Base-by-base conservation (phyloP, 2,888 invertebrate genomes). In the Pharmacophagus antenor region DNA sequence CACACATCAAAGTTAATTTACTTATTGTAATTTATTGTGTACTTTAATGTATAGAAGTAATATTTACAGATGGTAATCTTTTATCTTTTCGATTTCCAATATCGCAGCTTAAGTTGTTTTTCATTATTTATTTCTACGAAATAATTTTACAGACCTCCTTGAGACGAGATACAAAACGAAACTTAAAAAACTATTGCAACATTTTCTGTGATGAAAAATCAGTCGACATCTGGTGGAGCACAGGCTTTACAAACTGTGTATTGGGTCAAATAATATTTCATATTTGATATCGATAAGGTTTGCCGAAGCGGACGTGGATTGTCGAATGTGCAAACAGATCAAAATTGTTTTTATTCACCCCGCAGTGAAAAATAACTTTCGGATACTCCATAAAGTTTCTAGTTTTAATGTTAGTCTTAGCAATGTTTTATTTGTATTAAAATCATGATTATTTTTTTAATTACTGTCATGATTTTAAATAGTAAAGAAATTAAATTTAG, bases 131-230 rank as follows among this genome's bases (percentile, higher is more conserved):
- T n/a, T n/a, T 10, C 20, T 44, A 18, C 18, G 10, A 44, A 44
- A 44, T 17, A 2, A 18, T 44, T n/a, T 44, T 44, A 8, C 18
- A 7, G n/a, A 44, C 8, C 7, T 44, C 20, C 8, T 44, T 17
- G 27, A 18, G 27, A 18, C 15, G 12, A 10, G 20, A 31, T 50
- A 31, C 15, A 50, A 50, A 50, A 44, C 18, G 42, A 53, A 53
- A 53, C 23, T 53, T 53, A 22, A 44, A 51, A 31, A 42, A 42
- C 44, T 17, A 25, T 20, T 25, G 23, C 18, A 10, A n/a, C 42
- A 18, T 44, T 18, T 44, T 17, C 18, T 44, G 5, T 44, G 18
- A 44, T 44, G 42, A 10, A 44, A 44, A 44, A 20, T 44, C 42
- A n/a, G 0, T 44, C 8, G 2, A 7, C 17, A 44, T 17, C 42